phyloP scores from a whole-genome alignment of 2,113 vertebrate species.

The Isichthys henryi region DNA sequence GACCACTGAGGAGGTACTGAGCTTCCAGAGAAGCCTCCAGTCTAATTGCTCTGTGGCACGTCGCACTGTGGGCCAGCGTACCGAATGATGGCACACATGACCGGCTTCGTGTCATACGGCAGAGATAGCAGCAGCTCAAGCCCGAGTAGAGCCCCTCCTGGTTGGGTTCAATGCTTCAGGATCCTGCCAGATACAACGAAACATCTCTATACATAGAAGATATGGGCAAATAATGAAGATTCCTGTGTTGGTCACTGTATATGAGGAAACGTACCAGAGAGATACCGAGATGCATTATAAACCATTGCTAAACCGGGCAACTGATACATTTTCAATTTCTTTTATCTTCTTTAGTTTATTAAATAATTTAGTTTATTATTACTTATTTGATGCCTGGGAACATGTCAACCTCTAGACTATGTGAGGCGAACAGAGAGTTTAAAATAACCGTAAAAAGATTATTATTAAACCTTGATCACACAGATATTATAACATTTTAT shows the following conservation, averaged over 20 bases:
- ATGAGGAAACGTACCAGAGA: not conserved
- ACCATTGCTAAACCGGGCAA: not conserved
- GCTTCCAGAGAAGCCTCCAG: constrained; percentile 42
- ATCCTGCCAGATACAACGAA: not conserved
- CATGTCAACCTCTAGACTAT: not conserved
- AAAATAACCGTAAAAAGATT: not conserved
- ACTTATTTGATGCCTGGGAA: not conserved
- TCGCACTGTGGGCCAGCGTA: constrained; percentile 58
- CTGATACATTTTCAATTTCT: not conserved
- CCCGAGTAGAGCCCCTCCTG: not conserved
- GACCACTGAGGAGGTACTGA: constrained; percentile 55
- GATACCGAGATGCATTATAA: not conserved
- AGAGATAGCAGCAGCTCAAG: not conserved
- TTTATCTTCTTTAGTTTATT: not conserved
- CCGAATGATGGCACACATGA: constrained; percentile 43
- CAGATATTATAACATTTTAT: not conserved
- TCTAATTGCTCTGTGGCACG: constrained; percentile 67
- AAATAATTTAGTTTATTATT: not conserved
- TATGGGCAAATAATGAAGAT: not conserved
- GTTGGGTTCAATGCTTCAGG: not conserved
- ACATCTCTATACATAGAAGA: not conserved
- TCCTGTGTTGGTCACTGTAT: not conserved
- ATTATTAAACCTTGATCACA: not conserved
- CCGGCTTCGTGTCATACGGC: not conserved
- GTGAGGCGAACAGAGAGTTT: not conserved